Conservation (phyloP, 2,888 invertebrate genomes). For the Diplazon laetatorius region DNA sequence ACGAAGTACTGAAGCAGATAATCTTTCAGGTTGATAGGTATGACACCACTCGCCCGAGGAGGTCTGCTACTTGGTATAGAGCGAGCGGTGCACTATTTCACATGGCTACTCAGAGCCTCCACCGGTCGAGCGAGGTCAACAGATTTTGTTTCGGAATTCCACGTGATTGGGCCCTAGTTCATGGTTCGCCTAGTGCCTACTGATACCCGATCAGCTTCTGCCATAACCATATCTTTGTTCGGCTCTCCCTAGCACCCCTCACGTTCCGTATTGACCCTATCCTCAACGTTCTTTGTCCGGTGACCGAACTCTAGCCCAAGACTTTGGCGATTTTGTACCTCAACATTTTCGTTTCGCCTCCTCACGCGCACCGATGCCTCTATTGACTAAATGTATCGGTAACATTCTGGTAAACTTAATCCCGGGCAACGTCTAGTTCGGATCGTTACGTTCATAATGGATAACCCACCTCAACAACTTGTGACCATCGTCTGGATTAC, state of each 20-base stretch:
- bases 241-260: conserved; percentile 46
- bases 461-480: conserved; percentile 17
- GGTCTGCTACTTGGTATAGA: conserved; percentile 13
- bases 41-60: conserved; percentile 19
- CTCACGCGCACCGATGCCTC: conserved; percentile 73
- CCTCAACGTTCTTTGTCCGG: conserved; percentile 17
- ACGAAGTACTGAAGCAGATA: conserved; percentile 52
- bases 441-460: conserved; percentile 5
- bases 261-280: conserved; percentile 35
- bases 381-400: conserved; percentile 70
- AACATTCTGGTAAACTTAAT: conserved; percentile 14
- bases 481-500: conserved; percentile 6
- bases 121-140: conserved; percentile 5
- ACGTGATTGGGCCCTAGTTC: conserved; percentile 74
- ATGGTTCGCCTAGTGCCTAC: conserved; percentile 45
- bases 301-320: conserved; percentile 37
- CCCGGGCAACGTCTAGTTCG: background rate
- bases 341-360: conserved; percentile 56
- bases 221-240: conserved; percentile 36
- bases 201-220: conserved; percentile 49
- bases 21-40: conserved; percentile 75
- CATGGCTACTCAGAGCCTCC: conserved; percentile 12
- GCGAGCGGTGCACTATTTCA: conserved; percentile 18
- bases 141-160: conserved; percentile 75
- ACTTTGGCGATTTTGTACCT: conserved; percentile 52